Evolutionary conservation across 1,140 invertebrate species (phyloP).

Genomic region (Parapsyche elsis): DNA sequence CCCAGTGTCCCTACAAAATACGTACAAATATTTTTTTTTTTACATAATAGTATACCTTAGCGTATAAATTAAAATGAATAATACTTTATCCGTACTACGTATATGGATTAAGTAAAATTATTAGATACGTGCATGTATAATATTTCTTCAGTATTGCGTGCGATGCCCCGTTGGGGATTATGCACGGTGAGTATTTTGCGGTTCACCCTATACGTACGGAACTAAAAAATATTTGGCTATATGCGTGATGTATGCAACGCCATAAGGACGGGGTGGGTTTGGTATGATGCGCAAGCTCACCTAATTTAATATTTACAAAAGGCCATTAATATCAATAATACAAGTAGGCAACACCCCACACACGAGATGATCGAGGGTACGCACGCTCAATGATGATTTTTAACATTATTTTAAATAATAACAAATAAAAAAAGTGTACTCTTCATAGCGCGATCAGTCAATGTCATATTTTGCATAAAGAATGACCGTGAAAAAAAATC

Average conservation of each 20-base stretch:
- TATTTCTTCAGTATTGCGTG: not conserved
- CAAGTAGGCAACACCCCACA: conserved; percentile 37
- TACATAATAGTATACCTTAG: too few species aligned
- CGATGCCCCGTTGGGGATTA: not conserved
- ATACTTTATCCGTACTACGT: too few species aligned
- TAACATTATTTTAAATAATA: conserved; percentile 1
- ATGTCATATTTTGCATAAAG: too few species aligned
- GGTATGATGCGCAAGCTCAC: conserved; percentile 50
- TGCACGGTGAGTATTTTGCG: not conserved
- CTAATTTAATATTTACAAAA: conserved; percentile 55
- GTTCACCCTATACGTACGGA: conserved; percentile 14
- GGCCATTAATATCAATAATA: conserved; percentile 55
- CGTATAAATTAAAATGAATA: too few species aligned
- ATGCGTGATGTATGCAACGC: conserved; percentile 30
- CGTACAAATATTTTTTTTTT: not conserved
- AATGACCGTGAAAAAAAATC: too few species aligned
- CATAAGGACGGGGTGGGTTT: conserved; percentile 39
- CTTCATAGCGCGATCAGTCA: not conserved
- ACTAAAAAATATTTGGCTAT: conserved; percentile 37
- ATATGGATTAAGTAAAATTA: too few species aligned
- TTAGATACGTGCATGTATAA: too few species aligned
- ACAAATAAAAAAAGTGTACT: not conserved
- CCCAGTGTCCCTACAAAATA: conserved; percentile 1
- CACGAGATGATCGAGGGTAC: conserved; percentile 20
- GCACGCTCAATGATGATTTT: not conserved